phyloP scores from a whole-genome alignment of 2,888 invertebrate species.

The Mantis religiosa region DNA sequence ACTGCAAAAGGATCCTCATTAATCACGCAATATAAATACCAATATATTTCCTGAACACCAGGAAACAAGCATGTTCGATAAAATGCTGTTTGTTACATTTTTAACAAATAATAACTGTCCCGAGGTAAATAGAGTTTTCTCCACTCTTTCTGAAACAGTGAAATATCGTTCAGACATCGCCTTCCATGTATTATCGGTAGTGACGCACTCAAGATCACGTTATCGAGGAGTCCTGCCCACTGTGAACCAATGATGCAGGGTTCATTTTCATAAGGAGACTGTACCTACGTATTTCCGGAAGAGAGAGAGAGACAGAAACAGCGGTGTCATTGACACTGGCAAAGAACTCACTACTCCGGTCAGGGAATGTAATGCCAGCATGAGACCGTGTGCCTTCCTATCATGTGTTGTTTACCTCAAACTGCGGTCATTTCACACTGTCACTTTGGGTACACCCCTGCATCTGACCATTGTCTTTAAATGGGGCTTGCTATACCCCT shows the following conservation, averaged over 20 bases:
- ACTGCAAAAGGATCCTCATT: too few species aligned
- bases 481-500: background rate
- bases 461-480: background rate
- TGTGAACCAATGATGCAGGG: background rate
- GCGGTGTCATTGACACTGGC: background rate
- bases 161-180: too few species aligned
- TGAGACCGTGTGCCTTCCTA: background rate
- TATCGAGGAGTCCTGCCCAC: background rate
- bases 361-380: background rate
- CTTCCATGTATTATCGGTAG: background rate
- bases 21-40: too few species aligned
- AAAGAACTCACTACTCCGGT: background rate
- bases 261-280: background rate
- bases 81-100: too few species aligned
- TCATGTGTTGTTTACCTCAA: too few species aligned
- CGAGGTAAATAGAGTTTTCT: too few species aligned
- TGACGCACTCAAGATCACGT: too few species aligned
- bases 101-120: too few species aligned
- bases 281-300: background rate
- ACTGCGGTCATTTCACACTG: too few species aligned
- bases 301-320: constrained; percentile 3
- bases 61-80: too few species aligned
- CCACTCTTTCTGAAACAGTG: too few species aligned
- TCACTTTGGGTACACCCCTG: background rate
- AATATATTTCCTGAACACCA: too few species aligned